A percentile compares a stretch with the other conserved stretches of the same genome.
Evolutionary conservation across 1,140 invertebrate genomes (phyloP).

Genomic region (Atta cephalotes): DNA sequence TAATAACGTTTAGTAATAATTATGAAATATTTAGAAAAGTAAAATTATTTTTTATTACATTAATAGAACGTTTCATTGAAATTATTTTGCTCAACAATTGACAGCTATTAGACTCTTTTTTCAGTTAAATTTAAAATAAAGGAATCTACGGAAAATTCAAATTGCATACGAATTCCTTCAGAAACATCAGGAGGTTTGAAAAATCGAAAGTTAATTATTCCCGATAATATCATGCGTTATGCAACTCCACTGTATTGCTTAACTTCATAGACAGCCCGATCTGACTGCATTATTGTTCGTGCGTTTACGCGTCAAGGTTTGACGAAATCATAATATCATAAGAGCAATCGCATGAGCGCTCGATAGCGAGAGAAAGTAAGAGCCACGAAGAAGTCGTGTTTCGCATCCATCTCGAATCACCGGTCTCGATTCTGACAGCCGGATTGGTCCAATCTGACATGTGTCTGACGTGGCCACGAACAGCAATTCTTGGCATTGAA

Average conservation of each 20-base stretch:
- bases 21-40: too few relatives aligned
- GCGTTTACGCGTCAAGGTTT: conserved; percentile 23
- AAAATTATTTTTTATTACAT: too few relatives aligned
- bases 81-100: too few relatives aligned
- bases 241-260: conserved; percentile 14
- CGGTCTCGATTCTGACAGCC: neutral
- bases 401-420: conserved; percentile 8
- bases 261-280: conserved; percentile 19
- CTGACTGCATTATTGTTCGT: neutral
- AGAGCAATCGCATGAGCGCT: conserved; percentile 2
- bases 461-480: neutral
- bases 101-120: neutral
- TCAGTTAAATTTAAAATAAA: neutral
- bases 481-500: conserved; percentile 63
- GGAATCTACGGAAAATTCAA: neutral
- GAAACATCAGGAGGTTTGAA: neutral
- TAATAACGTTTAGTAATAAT: too few relatives aligned
- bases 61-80: too few relatives aligned
- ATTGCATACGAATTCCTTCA: neutral
- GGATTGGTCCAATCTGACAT: conserved; percentile 1
- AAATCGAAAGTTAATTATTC: conserved; percentile 23
- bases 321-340: conserved; percentile 28
- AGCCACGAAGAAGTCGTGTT: neutral
- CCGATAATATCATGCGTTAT: conserved; percentile 33
- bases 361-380: conserved; percentile 32